Base-by-base conservation (phyloP, 1,140 invertebrate genomes). In the Teleopsis dalmanni region DNA sequence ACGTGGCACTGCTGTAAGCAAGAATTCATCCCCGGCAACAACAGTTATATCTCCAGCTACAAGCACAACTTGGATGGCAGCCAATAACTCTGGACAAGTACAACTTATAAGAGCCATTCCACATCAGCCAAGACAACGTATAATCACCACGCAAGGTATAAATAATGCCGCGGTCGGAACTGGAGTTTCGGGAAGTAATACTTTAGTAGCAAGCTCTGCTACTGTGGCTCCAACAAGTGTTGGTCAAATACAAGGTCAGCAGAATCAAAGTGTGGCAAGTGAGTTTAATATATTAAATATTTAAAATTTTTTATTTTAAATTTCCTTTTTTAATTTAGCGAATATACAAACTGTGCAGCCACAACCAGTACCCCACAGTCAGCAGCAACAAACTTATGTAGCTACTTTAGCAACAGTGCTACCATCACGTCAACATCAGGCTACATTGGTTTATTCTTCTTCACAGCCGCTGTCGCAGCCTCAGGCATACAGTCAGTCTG, bases 11-110 rank as follows among this genome's bases (percentile, higher is more conserved):
- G 19, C 50, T 29, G 22, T 41, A 19, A 21, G 47, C 5, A 52
- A 60, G 1, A 58, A 55, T 47, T 46, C 48, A 3, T 57, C 66
- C 4, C 67, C 69, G 47, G 53, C 56, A 10, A 65, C 67, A 1
- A 65, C 66, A 7, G 65, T 69, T 19, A 69, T 69, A 29, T 66
- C 66, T 11, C 58, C 66, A 23, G 60, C 61, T 10, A 69, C 62
- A 21, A 63, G 56, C 26, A 56, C 65, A 0, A 58, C 66, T n/a
- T 70, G 67, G 67, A 70, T 70, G 66, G 59, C 62, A 40, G 61
- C 55, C 29, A 49, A 49, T 19, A 58, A 44, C 3, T 43, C 53
- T 6, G 59, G 59, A 8, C 65, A 65, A 38, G 64, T 70, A 43
- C 67, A 70, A 42, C 48, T 70, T 1, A 70, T 70, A 41, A 56